Evolutionary conservation across 2,113 vertebrate species (phyloP).

Genomic region (Xiphias gladius): DNA sequence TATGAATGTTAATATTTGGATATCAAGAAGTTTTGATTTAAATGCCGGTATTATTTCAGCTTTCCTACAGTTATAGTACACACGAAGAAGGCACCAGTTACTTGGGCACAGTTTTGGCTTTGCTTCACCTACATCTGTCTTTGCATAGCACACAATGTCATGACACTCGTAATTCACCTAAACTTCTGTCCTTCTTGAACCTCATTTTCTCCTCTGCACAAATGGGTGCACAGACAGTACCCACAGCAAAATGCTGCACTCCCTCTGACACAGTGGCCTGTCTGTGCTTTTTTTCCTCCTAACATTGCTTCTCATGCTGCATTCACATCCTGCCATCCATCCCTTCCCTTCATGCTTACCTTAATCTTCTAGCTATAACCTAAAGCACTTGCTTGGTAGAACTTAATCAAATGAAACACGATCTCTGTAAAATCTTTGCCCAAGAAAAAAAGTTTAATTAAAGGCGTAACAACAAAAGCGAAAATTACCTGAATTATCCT

Average conservation of each 20-base stretch:
- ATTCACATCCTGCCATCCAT: conserved; percentile 19
- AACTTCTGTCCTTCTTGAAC: neutral
- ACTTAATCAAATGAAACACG: neutral
- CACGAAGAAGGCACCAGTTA: too few relatives aligned
- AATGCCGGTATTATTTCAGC: neutral
- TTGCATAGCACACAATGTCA: neutral
- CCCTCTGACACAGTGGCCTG: conserved; percentile 26
- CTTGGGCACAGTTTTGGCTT: neutral
- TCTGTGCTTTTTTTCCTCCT: conserved; percentile 30
- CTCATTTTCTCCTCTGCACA: conserved; percentile 11
- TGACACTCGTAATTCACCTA: conserved; percentile 9
- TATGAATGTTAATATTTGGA: too few relatives aligned
- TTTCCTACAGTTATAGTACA: neutral
- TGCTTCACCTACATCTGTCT: neutral
- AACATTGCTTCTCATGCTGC: conserved; percentile 10
- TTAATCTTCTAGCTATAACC: neutral
- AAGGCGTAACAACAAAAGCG: neutral
- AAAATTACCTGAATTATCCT: neutral
- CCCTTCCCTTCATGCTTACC: neutral
- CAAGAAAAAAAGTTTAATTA: neutral
- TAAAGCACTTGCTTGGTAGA: neutral
- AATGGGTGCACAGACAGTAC: conserved; percentile 10
- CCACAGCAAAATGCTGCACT: conserved; percentile 28
- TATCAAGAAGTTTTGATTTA: too few relatives aligned
- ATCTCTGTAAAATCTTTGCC: neutral